Conservation (phyloP, 2,113 vertebrate genomes). For the Oryzias woworae region DNA sequence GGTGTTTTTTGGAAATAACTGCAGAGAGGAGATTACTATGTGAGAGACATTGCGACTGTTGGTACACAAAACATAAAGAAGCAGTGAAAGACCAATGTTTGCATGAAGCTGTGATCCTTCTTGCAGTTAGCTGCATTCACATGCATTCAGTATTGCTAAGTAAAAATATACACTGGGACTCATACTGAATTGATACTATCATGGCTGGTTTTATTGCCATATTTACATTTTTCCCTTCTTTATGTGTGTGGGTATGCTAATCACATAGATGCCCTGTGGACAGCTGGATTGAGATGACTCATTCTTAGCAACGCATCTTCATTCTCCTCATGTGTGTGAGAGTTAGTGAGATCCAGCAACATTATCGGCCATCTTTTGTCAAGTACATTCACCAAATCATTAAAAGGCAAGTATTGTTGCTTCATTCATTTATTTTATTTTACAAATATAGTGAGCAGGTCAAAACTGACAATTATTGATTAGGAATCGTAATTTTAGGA, state of each 20-base stretch:
- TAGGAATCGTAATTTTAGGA: no score
- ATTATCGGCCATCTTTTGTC: conserved; percentile 65
- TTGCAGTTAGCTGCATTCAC: conserved; percentile 38
- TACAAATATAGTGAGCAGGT: no score
- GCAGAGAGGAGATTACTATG: no score
- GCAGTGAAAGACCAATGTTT: conserved; percentile 4
- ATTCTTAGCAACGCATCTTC: conserved; percentile 79
- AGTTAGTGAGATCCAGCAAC: conserved; percentile 69
- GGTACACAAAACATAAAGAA: no score
- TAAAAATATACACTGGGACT: conserved; percentile 57
- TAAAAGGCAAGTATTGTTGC: neutral
- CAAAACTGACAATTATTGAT: no score
- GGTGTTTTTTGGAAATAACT: no score
- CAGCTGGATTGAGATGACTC: conserved; percentile 81
- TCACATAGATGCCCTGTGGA: conserved; percentile 80
- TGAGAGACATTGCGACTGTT: no score
- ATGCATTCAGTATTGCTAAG: conserved; percentile 55
- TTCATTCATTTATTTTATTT: neutral
- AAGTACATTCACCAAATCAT: conserved; percentile 58
- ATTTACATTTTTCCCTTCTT: conserved; percentile 78
- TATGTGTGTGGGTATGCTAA: conserved; percentile 77
- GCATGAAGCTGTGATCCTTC: conserved; percentile 60
- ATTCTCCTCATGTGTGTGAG: conserved; percentile 64
- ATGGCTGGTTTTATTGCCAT: conserved; percentile 76
- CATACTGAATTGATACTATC: conserved; percentile 68